Evolutionary conservation across 1,140 invertebrate genomes (phyloP), one percentile per base, ranked within the genome.

Genomic region (Drosophila santomea): DNA sequence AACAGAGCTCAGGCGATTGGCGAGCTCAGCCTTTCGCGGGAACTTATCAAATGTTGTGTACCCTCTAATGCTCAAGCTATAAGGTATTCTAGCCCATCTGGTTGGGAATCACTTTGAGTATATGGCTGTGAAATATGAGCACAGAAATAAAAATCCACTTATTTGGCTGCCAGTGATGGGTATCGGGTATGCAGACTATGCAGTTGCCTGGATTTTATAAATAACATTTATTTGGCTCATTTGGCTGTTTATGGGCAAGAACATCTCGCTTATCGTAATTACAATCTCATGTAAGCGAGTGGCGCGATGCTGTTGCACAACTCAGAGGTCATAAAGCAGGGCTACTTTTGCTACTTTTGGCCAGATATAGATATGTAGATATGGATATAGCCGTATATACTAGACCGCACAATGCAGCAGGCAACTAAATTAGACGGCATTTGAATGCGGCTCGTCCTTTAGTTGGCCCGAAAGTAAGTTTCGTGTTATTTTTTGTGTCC

Each of bases 151-250:
- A 7, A 8, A 2, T 32, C 8, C 7, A 8, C 8, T 32, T 32
- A 10, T 10, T 32, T 0, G 8, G 5, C 12, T 14, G 12, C 3
- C 38, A 5, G 0, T 0, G 4, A 8, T 12, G n/a, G 54, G 11
- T 6, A 59, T 6, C 25, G 11, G 11, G 32, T 32, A 32, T 10
- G 7, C 32, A 2, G 7, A 32, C 32, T 10, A n/a, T 7, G 48
- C 71, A 71, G 59, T 56, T 51, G 59, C 62, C 67, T 64, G 56
- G 35, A 71, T 56, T 69, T 71, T 85, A 86, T 83, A 86, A 86
- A 86, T 88, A 88, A 86, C 83, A 83, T 89, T 88, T 88, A 88
- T 88, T 88, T 88, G 83, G 83, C 84, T 88, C 83, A 88, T 88
- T 86, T 89, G 83, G 84, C 79, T 74, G 83, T 89, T 88, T 88